phyloP scores from a whole-genome alignment of 2,888 invertebrate species.

The Pollenia griseotomentosa region DNA sequence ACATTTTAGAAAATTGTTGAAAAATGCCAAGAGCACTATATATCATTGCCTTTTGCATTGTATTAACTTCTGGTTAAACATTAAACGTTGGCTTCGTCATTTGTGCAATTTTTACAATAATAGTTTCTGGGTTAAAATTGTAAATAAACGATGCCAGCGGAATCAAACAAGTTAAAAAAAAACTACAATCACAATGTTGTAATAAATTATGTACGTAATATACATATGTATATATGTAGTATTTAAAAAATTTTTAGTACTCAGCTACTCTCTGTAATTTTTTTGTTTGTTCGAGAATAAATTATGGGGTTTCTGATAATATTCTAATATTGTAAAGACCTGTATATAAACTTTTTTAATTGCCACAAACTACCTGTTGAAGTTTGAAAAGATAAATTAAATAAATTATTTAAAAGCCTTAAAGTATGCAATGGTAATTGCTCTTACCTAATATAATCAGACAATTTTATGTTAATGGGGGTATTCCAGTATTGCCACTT shows the following conservation, averaged over 20 bases:
- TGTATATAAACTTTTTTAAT: neutral
- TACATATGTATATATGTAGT: neutral
- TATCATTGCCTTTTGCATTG: conserved; percentile 55
- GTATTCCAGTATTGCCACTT: no score
- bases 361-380: neutral
- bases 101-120: conserved; percentile 6
- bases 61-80: conserved; percentile 45
- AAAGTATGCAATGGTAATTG: conserved; percentile 1
- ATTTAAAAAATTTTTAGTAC: no score
- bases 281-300: neutral
- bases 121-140: conserved; percentile 26
- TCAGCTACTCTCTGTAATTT: neutral
- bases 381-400: neutral
- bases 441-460: neutral
- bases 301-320: neutral
- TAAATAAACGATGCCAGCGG: neutral
- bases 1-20: conserved; percentile 37
- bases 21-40: conserved; percentile 54
- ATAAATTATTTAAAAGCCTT: neutral
- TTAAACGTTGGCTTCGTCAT: conserved; percentile 17
- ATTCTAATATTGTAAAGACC: neutral
- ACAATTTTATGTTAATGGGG: no score
- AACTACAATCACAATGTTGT: neutral
- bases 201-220: conserved; percentile 7
- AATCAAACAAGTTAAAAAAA: neutral